Conservation (phyloP, 2,797 vertebrate species). For the Notoglanidium macrostoma region DNA sequence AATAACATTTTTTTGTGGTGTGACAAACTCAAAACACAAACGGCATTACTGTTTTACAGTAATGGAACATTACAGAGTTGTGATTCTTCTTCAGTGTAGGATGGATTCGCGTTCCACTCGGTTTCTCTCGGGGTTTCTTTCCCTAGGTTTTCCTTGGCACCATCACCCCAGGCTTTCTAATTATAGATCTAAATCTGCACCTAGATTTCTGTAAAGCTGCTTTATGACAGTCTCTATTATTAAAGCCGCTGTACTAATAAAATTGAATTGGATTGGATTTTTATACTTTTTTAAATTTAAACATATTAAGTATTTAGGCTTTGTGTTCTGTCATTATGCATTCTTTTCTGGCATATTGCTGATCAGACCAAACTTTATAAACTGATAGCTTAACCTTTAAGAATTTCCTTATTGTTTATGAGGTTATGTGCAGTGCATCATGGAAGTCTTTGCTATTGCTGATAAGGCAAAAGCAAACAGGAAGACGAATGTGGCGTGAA, state of each 20-base stretch:
- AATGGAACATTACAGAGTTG: no score
- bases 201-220: neutral
- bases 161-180: neutral
- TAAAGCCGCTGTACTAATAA: neutral
- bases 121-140: neutral
- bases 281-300: neutral
- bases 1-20: no score
- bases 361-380: constrained; percentile 47
- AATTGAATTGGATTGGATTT: neutral
- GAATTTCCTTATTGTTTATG: constrained; percentile 55
- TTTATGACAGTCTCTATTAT: neutral
- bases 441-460: constrained; percentile 61
- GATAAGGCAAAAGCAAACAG: constrained; percentile 70
- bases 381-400: constrained; percentile 62
- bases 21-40: no score
- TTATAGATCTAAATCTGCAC: neutral
- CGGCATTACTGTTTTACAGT: no score
- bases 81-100: neutral
- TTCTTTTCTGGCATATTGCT: neutral
- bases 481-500: constrained; percentile 69
- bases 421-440: constrained; percentile 48
- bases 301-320: neutral
- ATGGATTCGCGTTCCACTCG: neutral
- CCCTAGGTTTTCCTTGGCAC: neutral
- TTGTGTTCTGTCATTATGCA: neutral